Percentiles rank a stretch among this genome's conserved stretches.
Conservation (phyloP, 2,888 invertebrate species). For the Caenorhabditis sinica region DNA sequence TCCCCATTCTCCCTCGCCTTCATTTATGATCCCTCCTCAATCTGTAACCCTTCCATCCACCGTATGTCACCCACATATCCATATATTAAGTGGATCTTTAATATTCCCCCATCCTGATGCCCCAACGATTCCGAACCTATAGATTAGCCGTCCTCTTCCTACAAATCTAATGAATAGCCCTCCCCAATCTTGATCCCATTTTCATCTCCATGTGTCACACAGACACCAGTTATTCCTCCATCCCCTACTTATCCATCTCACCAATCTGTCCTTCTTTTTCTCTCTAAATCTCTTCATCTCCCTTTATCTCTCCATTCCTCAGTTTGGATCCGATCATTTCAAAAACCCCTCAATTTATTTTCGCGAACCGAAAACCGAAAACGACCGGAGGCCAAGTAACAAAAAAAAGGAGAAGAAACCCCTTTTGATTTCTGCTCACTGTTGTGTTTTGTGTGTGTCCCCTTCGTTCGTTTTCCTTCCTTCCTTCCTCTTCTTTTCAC, state of each 20-base stretch:
- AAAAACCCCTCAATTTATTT: conserved; percentile 34
- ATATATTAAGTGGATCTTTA: not conserved
- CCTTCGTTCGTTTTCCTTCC: not conserved
- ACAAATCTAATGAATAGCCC: not conserved
- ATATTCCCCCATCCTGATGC: not conserved
- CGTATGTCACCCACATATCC: not conserved
- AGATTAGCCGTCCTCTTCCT: conserved; percentile 1
- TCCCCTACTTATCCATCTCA: conserved; percentile 12
- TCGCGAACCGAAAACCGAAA: too few relatives aligned
- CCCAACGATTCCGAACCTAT: not conserved
- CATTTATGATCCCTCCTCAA: not conserved
- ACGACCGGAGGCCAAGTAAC: too few relatives aligned
- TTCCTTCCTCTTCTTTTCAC: conserved; percentile 3
- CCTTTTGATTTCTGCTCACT: conserved; percentile 4
- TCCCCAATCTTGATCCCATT: not conserved
- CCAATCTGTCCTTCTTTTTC: conserved; percentile 16
- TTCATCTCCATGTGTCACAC: not conserved
- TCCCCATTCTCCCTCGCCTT: not conserved
- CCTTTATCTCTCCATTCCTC: not conserved
- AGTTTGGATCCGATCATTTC: not conserved
- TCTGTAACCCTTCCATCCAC: not conserved
- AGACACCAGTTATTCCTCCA: too few relatives aligned
- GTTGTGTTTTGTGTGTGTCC: conserved; percentile 39
- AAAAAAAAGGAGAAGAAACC: not conserved
- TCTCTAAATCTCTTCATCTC: conserved; percentile 9